Conservation (phyloP, 1,140 invertebrate genomes). For the Bombus confusus region DNA sequence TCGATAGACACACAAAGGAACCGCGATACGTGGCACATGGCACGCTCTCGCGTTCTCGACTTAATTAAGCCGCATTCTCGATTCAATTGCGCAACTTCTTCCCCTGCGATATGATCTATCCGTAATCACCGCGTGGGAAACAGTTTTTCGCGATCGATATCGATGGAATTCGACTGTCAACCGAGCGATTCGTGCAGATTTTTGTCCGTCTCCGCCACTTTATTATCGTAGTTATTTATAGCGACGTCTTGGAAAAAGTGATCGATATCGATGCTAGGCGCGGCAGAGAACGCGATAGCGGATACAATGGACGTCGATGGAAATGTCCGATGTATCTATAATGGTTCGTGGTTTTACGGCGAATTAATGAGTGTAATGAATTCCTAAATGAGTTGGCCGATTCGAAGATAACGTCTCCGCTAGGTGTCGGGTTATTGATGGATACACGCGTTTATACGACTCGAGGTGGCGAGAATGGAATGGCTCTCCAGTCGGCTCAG, state of each 20-base stretch:
- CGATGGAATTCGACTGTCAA: conserved; percentile 24
- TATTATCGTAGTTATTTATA: conserved; percentile 31
- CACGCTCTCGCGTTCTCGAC: conserved; percentile 19
- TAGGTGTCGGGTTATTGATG: not conserved
- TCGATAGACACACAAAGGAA: conserved; percentile 32
- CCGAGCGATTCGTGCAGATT: not conserved
- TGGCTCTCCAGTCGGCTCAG: not conserved
- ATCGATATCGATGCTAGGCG: conserved; percentile 5
- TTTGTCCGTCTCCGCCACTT: not conserved
- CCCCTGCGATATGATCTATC: too few species aligned
- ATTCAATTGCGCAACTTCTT: conserved; percentile 10
- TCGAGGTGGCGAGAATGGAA: conserved; percentile 1
- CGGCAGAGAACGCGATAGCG: not conserved
- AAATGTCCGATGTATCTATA: not conserved
- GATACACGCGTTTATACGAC: not conserved
- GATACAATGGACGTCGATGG: conserved; percentile 24
- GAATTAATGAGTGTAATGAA: conserved; percentile 17
- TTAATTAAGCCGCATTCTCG: conserved; percentile 56
- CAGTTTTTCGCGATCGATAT: conserved; percentile 25
- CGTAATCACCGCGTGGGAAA: conserved; percentile 24
- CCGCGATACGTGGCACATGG: conserved; percentile 44
- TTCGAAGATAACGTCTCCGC: not conserved
- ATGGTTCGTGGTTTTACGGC: not conserved
- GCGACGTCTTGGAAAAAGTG: too few species aligned
- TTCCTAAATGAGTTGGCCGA: conserved; percentile 12